These are phyloP conservation scores for Teleiodes luculella DNA, from an alignment of 2,888 invertebrate genomes.

Conservation along the genomic window DNA sequence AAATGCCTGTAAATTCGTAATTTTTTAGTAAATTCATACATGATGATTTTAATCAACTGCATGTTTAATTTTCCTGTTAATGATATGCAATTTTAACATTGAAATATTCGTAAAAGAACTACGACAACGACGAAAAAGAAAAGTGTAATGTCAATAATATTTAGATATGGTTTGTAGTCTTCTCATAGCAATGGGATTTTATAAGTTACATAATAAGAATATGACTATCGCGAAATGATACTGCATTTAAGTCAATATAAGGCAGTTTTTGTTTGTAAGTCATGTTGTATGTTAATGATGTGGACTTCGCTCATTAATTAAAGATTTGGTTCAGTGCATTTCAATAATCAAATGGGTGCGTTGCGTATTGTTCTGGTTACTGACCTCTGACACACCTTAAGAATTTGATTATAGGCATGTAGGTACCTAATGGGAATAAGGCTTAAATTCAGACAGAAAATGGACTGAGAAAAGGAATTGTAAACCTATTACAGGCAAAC, in stretches of 20 bases:
- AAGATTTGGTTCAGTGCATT: constrained; percentile 12
- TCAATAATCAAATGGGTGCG: constrained; percentile 11
- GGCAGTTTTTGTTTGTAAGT: constrained; percentile 16
- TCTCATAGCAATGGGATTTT: no score
- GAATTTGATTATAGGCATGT: constrained; percentile 20
- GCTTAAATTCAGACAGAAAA: neutral
- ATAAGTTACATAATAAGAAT: neutral
- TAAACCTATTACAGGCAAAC: constrained; percentile 61
- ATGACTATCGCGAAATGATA: neutral
- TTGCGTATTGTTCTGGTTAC: constrained; percentile 10
- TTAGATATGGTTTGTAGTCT: no score
- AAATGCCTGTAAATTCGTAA: no score
- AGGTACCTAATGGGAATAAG: constrained; percentile 15
- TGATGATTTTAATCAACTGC: no score
- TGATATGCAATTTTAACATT: neutral
- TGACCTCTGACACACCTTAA: constrained; percentile 14
- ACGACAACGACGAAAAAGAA: no score
- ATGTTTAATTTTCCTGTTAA: no score
- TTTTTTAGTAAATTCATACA: no score
- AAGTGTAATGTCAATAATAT: no score
- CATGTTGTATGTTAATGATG: constrained; percentile 3
- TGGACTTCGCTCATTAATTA: constrained; percentile 5
- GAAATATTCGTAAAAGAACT: neutral
- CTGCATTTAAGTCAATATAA: constrained; percentile 9
- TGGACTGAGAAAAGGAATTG: constrained; percentile 34